These are phyloP conservation scores for Scopus umbretta DNA, from an alignment of 2,113 vertebrate species.

Conservation along the genomic window DNA sequence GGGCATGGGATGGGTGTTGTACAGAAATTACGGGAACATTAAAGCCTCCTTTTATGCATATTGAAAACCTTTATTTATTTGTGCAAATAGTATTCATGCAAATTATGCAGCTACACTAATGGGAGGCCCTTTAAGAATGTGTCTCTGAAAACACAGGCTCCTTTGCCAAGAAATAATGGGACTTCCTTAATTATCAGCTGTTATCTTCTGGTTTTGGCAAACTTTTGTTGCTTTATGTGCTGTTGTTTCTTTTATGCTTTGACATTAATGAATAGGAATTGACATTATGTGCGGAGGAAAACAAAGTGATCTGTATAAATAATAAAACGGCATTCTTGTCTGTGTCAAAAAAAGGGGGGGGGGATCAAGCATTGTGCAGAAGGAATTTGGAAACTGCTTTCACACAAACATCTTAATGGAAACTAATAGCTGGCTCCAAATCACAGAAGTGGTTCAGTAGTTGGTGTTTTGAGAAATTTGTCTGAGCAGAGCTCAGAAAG, in stretches of 20 bases:
- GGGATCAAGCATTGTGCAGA: background rate
- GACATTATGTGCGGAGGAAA: slow-evolving; percentile 10
- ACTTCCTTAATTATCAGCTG: slow-evolving; percentile 49
- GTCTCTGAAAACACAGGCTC: slow-evolving; percentile 4
- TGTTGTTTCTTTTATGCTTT: slow-evolving; percentile 38
- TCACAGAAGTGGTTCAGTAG: background rate
- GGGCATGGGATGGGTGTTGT: background rate
- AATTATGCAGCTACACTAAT: slow-evolving; percentile 30
- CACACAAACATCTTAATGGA: slow-evolving; percentile 11
- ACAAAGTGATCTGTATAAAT: slow-evolving; percentile 44
- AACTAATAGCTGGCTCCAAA: slow-evolving; percentile 9
- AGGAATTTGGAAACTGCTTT: slow-evolving; percentile 46
- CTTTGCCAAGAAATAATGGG: slow-evolving; percentile 46
- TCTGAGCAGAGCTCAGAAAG: background rate
- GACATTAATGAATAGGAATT: slow-evolving; percentile 52
- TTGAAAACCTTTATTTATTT: slow-evolving; percentile 13
- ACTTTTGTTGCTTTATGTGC: slow-evolving; percentile 13
- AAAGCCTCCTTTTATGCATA: background rate
- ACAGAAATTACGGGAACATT: background rate
- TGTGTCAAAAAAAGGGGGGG: background rate
- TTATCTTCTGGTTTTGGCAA: slow-evolving; percentile 45
- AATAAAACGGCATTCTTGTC: slow-evolving; percentile 3
- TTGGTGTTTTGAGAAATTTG: background rate
- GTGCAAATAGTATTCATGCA: background rate
- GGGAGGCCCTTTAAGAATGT: slow-evolving; percentile 39